Evolutionary conservation across 2,888 invertebrate species (phyloP).

Genomic region (Blomia tropicalis): DNA sequence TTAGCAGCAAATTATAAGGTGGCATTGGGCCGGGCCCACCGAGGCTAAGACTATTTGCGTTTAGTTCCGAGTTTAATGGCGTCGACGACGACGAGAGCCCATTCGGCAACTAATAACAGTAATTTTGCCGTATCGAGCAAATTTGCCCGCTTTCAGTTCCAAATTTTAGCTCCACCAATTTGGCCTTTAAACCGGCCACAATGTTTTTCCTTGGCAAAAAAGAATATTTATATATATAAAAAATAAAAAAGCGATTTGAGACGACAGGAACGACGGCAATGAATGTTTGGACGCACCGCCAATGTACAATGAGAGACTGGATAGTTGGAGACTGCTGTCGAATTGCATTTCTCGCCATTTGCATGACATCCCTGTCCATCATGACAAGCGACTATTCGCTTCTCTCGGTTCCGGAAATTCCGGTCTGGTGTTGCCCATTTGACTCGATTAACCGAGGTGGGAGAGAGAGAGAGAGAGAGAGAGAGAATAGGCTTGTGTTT

Average conservation of each 20-base stretch:
- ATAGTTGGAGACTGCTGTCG: too few species aligned
- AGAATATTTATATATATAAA: too few species aligned
- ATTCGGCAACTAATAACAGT: neutral
- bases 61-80: neutral
- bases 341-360: too few species aligned
- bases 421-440: neutral
- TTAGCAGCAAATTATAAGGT: constrained; percentile 6
- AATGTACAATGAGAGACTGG: too few species aligned
- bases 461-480: too few species aligned
- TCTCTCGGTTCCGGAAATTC: neutral
- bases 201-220: too few species aligned
- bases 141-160: neutral
- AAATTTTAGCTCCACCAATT: neutral
- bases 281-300: too few species aligned
- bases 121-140: neutral
- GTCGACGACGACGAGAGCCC: neutral
- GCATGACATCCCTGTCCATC: neutral
- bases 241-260: too few species aligned
- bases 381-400: neutral
- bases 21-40: neutral
- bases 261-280: too few species aligned
- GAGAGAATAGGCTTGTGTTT: neutral
- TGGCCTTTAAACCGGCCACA: neutral
- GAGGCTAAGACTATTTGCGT: neutral
- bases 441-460: too few species aligned